These are phyloP conservation scores for Lepidostoma basale DNA, from an alignment of 1,140 invertebrate genomes.

Conservation along the genomic window DNA sequence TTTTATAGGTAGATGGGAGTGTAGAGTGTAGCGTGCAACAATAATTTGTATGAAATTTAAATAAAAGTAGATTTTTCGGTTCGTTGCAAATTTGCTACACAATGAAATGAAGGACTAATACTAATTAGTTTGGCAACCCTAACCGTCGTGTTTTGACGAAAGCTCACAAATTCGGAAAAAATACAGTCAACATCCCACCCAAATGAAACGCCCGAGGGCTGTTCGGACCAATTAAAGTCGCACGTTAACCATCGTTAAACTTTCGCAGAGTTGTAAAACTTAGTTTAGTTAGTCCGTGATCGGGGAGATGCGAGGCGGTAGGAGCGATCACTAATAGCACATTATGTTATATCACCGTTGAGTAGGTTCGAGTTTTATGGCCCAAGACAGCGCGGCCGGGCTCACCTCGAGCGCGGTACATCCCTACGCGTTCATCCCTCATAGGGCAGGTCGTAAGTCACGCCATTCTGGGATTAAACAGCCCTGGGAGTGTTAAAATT, in stretches of 20 bases:
- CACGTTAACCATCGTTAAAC: constrained; percentile 35
- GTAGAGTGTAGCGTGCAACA: too few relatives aligned
- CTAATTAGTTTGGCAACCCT: too few relatives aligned
- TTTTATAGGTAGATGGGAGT: too few relatives aligned
- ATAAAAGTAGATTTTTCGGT: too few relatives aligned
- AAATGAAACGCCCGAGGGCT: background rate
- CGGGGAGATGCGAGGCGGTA: background rate
- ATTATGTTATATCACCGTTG: constrained; percentile 32
- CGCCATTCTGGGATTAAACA: constrained; percentile 28
- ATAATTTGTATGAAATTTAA: too few relatives aligned
- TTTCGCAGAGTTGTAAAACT: constrained; percentile 22
- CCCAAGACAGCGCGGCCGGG: background rate
- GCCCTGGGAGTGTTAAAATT: constrained; percentile 11
- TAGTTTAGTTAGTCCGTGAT: constrained; percentile 26
- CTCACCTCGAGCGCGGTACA: background rate
- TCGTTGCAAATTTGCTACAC: too few relatives aligned
- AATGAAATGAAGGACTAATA: too few relatives aligned
- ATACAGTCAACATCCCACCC: background rate
- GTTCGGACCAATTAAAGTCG: constrained; percentile 30
- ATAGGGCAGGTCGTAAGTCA: constrained; percentile 7
- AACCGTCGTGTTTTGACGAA: background rate
- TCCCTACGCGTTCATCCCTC: background rate
- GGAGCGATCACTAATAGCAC: constrained; percentile 27
- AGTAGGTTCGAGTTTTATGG: constrained; percentile 27
- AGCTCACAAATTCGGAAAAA: background rate